phyloP scores from a whole-genome alignment of 2,113 vertebrate genomes.

The Podilymbus podiceps region DNA sequence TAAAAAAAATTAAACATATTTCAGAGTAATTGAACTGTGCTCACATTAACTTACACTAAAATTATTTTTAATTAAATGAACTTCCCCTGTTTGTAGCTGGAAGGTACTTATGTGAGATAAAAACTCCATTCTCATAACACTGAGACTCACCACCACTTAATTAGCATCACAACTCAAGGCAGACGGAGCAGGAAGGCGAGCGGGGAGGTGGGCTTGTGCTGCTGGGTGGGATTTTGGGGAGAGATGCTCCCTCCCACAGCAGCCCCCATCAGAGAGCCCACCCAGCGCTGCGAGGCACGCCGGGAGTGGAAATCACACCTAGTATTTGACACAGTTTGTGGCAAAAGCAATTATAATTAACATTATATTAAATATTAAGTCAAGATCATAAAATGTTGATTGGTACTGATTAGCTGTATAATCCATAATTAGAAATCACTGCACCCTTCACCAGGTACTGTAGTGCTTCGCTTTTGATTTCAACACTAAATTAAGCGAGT shows the following conservation, averaged over 20 bases:
- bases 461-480: conserved; percentile 26
- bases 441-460: conserved; percentile 64
- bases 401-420: conserved; percentile 70
- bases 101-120: conserved; percentile 56
- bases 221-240: conserved; percentile 2
- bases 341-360: conserved; percentile 72
- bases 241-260: neutral
- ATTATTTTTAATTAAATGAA: conserved; percentile 67
- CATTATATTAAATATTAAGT: conserved; percentile 74
- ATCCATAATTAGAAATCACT: conserved; percentile 70
- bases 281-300: accelerated
- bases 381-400: conserved; percentile 72
- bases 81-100: conserved; percentile 62
- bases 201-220: neutral
- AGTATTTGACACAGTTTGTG: conserved; percentile 48
- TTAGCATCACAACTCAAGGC: conserved; percentile 33
- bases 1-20: neutral
- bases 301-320: neutral
- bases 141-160: conserved; percentile 23
- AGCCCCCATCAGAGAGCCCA: neutral
- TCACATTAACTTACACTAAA: conserved; percentile 44
- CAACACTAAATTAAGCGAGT: neutral
- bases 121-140: conserved; percentile 38
- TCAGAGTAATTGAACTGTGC: conserved; percentile 37
- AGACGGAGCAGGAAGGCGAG: neutral